Percentiles rank a stretch among this genome's conserved stretches.
phyloP scores from a whole-genome alignment of 2,797 vertebrate genomes.

The Siniperca undulata region DNA sequence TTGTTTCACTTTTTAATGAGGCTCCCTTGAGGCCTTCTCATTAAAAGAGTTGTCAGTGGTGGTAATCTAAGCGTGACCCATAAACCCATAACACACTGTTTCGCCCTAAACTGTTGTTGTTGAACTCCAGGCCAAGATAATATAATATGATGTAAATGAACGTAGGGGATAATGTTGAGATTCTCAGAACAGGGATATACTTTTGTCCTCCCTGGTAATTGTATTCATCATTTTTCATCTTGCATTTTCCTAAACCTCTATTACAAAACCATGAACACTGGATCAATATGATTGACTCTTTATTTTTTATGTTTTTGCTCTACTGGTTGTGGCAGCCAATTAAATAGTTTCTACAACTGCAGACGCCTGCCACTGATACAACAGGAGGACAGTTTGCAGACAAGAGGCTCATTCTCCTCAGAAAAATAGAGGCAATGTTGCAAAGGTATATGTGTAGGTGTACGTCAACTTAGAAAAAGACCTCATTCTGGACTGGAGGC shows the following conservation, averaged over 20 bases:
- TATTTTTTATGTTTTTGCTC: conserved; percentile 57
- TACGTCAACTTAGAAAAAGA: neutral
- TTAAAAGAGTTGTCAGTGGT: conserved; percentile 60
- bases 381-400: conserved; percentile 37
- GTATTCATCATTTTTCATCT: conserved; percentile 34
- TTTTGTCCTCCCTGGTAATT: conserved; percentile 21
- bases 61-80: conserved; percentile 49
- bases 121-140: conserved; percentile 40
- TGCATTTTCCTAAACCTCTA: conserved; percentile 39
- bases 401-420: conserved; percentile 7
- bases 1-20: conserved; percentile 58
- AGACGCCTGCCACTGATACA: conserved; percentile 46
- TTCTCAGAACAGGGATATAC: conserved; percentile 11
- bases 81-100: conserved; percentile 45
- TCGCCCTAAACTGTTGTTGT: conserved; percentile 40
- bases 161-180: conserved; percentile 10
- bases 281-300: conserved; percentile 67
- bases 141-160: conserved; percentile 33
- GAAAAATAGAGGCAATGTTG: conserved; percentile 10
- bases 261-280: conserved; percentile 52
- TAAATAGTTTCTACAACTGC: conserved; percentile 65
- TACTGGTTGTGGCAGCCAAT: conserved; percentile 68
- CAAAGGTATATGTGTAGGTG: neutral
- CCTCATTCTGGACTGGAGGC: neutral
- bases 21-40: conserved; percentile 48